phyloP scores from a whole-genome alignment of 92 coral and sea anemone genomes.

The Zoanthus sansibaricus region DNA sequence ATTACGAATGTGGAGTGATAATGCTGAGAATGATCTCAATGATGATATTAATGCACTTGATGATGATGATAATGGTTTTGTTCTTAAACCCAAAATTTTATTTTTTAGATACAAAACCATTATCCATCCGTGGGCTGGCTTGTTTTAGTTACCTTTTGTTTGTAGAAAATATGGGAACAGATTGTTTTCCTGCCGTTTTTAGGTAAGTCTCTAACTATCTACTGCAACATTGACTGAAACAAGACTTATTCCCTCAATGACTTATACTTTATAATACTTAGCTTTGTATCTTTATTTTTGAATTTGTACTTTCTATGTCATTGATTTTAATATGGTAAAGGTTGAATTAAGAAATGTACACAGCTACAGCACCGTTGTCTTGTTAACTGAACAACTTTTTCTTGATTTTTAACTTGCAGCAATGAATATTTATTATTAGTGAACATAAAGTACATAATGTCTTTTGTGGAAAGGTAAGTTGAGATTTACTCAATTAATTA shows the following conservation, averaged over 20 bases:
- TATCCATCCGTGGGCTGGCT: conserved; percentile 72
- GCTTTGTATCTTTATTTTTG: no score
- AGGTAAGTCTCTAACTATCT: conserved; percentile 50
- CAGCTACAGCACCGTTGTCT: no score
- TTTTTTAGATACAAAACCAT: conserved; percentile 43
- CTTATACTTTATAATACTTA: no score
- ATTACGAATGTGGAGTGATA: no score
- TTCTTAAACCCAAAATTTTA: neutral
- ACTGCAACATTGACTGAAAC: neutral
- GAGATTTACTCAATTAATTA: neutral
- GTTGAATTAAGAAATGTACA: neutral
- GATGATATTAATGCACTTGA: no score
- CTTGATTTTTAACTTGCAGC: conserved; percentile 40
- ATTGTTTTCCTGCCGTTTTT: conserved; percentile 73
- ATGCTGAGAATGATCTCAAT: no score
- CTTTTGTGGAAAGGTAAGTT: conserved; percentile 75
- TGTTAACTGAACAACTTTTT: neutral
- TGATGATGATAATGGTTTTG: neutral
- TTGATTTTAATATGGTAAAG: neutral
- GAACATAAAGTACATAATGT: conserved; percentile 65
- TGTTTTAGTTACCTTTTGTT: conserved; percentile 77
- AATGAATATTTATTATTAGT: conserved; percentile 67
- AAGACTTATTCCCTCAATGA: neutral
- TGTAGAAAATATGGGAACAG: conserved; percentile 59
- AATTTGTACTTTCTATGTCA: no score